Base-by-base conservation (phyloP, 2,113 vertebrate genomes). In the Crocuta crocuta region DNA sequence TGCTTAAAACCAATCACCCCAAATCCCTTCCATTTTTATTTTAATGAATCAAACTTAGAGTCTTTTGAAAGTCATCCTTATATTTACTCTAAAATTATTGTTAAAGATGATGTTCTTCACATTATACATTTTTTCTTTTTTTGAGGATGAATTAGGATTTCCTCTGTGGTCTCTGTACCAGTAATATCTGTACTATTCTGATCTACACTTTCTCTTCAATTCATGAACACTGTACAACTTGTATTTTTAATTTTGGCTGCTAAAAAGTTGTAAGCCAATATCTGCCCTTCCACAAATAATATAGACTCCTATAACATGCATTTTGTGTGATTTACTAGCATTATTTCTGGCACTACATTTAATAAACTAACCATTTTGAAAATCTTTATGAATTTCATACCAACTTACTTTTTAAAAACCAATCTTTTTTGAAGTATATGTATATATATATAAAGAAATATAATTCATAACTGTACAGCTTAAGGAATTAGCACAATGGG, bases 291-390 rank as follows among this genome's bases (percentile, higher is more conserved):
- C n/a, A 78, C 80, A 84, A 93, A 81, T 63, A 55, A 55, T 43
- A 23, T 2, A n/a, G 7, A 26, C 5, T 78, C 12, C 45, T 50
- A 65, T 33, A 76, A 11, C 2, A 84, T 13, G 12, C 11, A 66
- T 89, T 76, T 80, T 61, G 0, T 76, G 12, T 85, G 16, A 48
- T 39, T 48, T 76, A 11, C 33, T 92, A 65, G 28, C 31, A 50
- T 84, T 84, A 94, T 26, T 84, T 92, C 26, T 79, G 16, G 6
- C 3, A 48, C 63, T 85, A 89, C 28, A 35, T 78, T 89, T 66
- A 39, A 33, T 39, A 89, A 92, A 55, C 4, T 28, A 45, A 19
- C 63, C 50, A 13, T 33, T 63, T 79, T 17, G 48, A 85, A n/a
- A 19, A 55, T 76, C 68, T 71, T 82, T 61, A 94, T 61, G 50